A percentile compares a stretch with the other conserved stretches of the same genome.
These are phyloP conservation scores for Cynopterus brachyotis DNA, from an alignment of 2,113 vertebrate species.

Conservation along the genomic window DNA sequence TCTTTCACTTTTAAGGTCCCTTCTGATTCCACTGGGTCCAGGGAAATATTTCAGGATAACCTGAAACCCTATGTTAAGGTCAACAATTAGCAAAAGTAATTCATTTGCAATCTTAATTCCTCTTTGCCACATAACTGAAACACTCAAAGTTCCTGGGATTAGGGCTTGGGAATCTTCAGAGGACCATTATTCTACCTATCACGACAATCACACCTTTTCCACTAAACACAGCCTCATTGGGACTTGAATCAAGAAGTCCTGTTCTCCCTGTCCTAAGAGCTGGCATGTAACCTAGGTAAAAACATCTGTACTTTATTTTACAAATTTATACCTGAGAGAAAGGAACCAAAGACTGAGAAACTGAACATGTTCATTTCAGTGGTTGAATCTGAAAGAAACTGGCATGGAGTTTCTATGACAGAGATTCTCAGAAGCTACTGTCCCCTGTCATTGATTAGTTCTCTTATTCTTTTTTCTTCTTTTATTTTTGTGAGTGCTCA, in stretches of 20 bases:
- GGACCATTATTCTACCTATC: background rate
- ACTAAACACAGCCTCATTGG: background rate
- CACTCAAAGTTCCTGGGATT: background rate
- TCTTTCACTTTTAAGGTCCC: background rate
- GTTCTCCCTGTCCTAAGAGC: background rate
- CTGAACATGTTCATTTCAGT: background rate
- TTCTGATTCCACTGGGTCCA: background rate
- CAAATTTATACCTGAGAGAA: background rate
- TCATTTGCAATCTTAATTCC: background rate
- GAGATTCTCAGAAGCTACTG: background rate
- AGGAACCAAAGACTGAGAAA: background rate
- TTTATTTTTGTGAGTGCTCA: background rate
- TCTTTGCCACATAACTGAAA: background rate
- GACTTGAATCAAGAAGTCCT: background rate
- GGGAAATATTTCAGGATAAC: background rate
- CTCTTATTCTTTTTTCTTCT: background rate
- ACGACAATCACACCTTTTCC: background rate
- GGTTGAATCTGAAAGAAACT: background rate
- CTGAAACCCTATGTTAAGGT: background rate
- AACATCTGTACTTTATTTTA: background rate
- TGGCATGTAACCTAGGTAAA: background rate
- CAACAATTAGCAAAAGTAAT: background rate
- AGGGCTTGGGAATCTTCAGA: background rate
- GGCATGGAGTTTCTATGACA: background rate
- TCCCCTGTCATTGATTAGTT: background rate